phyloP scores from a whole-genome alignment of 2,888 invertebrate genomes.

The Opisthograptis luteolata region DNA sequence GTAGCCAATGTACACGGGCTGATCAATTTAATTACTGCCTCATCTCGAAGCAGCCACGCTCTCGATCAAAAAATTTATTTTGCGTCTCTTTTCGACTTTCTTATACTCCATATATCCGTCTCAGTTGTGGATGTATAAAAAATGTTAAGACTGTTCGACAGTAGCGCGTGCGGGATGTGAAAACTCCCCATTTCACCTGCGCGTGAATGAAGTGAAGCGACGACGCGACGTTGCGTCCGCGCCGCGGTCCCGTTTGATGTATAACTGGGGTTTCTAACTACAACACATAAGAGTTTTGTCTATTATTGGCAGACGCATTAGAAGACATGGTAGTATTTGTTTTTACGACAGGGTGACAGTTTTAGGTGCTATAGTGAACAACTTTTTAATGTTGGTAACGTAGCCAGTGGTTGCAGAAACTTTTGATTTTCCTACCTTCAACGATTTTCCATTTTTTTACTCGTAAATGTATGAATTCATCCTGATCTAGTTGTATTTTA shows the following conservation, averaged over 20 bases:
- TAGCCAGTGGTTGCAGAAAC: no score
- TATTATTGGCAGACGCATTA: no score
- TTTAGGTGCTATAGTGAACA: no score
- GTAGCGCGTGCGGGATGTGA: conserved; percentile 77
- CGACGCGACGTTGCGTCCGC: conserved; percentile 27
- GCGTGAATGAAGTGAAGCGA: conserved; percentile 62
- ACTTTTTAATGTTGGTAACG: no score
- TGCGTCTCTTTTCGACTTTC: conserved; percentile 40
- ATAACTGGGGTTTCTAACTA: conserved; percentile 24
- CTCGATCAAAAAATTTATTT: conserved; percentile 58
- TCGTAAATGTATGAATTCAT: no score
- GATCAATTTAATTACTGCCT: conserved; percentile 82
- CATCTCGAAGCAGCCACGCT: conserved; percentile 68
- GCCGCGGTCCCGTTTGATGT: conserved; percentile 54
- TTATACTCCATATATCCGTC: conserved; percentile 38
- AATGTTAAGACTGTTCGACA: conserved; percentile 65
- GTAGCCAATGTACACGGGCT: conserved; percentile 67
- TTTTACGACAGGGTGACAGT: no score
- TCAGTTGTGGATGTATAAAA: conserved; percentile 52
- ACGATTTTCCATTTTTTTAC: no score
- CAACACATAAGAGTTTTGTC: not conserved
- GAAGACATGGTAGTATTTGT: no score
- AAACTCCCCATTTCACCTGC: conserved; percentile 76
- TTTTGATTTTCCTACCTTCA: no score
- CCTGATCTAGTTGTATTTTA: no score